Evolutionary conservation across 2,797 vertebrate species (phyloP).

Genomic region (Lepilemur ruficaudatus): DNA sequence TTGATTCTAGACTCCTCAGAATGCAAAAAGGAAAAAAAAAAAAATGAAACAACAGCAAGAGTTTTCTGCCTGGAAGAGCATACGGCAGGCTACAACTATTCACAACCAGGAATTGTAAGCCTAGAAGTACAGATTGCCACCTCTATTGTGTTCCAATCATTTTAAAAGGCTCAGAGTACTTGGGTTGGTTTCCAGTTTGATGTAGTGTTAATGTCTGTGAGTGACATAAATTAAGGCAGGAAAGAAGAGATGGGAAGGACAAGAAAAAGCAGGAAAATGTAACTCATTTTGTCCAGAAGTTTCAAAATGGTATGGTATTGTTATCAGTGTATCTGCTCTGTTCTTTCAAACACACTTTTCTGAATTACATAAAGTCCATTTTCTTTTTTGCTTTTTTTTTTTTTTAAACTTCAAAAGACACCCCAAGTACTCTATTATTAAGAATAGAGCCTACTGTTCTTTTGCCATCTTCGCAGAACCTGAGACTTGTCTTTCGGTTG

Average conservation of each 20-base stretch:
- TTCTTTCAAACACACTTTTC: constrained; percentile 2
- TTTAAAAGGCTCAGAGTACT: not conserved
- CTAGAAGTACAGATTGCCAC: not conserved
- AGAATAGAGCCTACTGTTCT: not conserved
- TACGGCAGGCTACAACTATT: not conserved
- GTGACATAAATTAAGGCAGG: not conserved
- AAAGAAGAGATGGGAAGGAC: not conserved
- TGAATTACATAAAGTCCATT: not conserved
- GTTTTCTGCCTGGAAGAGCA: not conserved
- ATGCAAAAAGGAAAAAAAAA: not conserved
- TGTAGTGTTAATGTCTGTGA: not conserved
- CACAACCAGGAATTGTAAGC: not conserved
- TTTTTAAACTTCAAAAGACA: constrained; percentile 14
- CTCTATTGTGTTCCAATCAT: not conserved
- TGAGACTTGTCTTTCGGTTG: not conserved
- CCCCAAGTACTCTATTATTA: not conserved
- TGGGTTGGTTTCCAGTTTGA: not conserved
- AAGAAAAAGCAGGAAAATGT: not conserved
- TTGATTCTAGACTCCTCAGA: not conserved
- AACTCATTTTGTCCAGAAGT: not conserved
- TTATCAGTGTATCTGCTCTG: not conserved
- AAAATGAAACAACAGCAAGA: not conserved
- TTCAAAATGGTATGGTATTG: not conserved
- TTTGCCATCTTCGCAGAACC: not conserved
- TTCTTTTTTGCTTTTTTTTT: not conserved